Conservation (phyloP, 2,113 vertebrate species). For the Glareola pratincola region DNA sequence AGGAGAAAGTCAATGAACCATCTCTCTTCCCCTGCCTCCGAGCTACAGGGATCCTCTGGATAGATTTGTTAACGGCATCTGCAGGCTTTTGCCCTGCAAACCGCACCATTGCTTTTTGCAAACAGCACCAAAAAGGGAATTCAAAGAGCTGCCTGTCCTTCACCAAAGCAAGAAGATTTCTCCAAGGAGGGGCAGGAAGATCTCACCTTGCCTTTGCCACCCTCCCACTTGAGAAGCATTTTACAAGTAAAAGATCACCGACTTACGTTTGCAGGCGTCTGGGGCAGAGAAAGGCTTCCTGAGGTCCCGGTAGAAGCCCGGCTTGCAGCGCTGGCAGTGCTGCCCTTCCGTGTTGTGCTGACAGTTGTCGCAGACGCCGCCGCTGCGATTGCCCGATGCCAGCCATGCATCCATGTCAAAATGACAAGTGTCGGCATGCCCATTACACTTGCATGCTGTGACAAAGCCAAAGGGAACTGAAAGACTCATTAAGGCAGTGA, state of each 20-base stretch:
- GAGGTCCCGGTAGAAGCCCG: constrained; percentile 90
- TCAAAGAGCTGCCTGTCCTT: background rate
- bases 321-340: constrained; percentile 88
- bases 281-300: constrained; percentile 77
- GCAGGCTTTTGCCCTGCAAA: background rate
- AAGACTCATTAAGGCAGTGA: background rate
- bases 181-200: background rate
- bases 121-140: background rate
- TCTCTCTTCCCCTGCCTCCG: background rate
- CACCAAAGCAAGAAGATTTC: background rate
- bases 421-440: constrained; percentile 87
- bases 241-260: background rate
- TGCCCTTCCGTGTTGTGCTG: constrained; percentile 91
- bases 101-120: background rate
- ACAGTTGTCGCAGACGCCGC: constrained; percentile 87
- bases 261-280: constrained; percentile 90
- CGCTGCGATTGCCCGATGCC: constrained; percentile 88
- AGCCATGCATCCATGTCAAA: constrained; percentile 87
- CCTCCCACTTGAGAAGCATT: background rate
- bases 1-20: background rate
- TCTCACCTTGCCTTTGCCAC: background rate
- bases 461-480: background rate
- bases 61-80: background rate
- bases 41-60: background rate
- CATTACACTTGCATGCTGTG: constrained; percentile 93